A percentile compares a stretch with the other conserved stretches of the same genome.
Conservation (phyloP, 2,113 vertebrate species). For the Cololabis saira region DNA sequence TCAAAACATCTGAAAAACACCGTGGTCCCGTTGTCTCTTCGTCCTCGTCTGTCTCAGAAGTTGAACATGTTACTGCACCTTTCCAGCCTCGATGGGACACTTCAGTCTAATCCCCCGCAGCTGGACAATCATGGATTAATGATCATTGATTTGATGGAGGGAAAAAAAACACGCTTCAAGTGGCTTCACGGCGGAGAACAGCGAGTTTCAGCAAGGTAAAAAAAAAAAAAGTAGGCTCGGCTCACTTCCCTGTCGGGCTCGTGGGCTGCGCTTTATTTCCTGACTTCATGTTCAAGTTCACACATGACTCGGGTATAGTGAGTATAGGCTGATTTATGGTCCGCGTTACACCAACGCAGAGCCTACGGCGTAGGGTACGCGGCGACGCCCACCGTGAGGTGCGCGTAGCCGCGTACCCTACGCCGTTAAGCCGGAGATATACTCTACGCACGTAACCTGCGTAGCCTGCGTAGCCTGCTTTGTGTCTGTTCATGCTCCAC, state of each 20-base stretch:
- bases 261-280: constrained; percentile 54
- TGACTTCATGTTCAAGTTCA: constrained; percentile 39
- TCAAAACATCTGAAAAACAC: constrained; percentile 28
- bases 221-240: constrained; percentile 12
- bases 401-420: too few species aligned
- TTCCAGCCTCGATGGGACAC: constrained; percentile 20
- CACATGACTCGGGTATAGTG: not conserved
- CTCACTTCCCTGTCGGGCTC: constrained; percentile 65
- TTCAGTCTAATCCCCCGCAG: not conserved
- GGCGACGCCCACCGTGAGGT: too few species aligned
- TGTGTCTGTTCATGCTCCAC: too few species aligned
- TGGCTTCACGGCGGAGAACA: not conserved
- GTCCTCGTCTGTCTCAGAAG: constrained; percentile 27
- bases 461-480: too few species aligned
- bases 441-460: too few species aligned
- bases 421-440: too few species aligned
- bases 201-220: constrained; percentile 8
- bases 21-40: constrained; percentile 13
- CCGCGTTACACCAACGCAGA: too few species aligned
- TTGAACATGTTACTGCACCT: constrained; percentile 5
- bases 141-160: not conserved
- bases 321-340: too few species aligned
- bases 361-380: too few species aligned
- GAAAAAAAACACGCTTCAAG: not conserved
- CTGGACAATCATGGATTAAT: not conserved